Conservation (phyloP, 2,888 invertebrate genomes). For the Villa cingulata region DNA sequence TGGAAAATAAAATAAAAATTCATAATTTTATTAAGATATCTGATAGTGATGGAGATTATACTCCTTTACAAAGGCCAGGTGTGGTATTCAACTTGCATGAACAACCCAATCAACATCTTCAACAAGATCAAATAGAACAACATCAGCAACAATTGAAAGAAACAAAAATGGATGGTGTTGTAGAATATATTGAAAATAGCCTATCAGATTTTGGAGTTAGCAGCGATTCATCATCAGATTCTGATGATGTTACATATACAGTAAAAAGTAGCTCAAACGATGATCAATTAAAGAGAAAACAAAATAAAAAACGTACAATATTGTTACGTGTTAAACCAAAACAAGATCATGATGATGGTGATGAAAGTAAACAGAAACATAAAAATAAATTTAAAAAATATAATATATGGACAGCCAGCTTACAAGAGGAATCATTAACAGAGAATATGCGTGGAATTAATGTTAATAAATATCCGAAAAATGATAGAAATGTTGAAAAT, state of each 20-base stretch:
- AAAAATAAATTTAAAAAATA: conserved; percentile 48
- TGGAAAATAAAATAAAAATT: too few relatives aligned
- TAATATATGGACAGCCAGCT: conserved; percentile 59
- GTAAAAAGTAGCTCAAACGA: conserved; percentile 7
- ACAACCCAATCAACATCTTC: background rate
- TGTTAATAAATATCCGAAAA: conserved; percentile 49
- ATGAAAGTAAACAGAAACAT: conserved; percentile 12
- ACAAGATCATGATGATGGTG: conserved; percentile 7
- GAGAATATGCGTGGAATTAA: conserved; percentile 67
- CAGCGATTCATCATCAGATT: conserved; percentile 24
- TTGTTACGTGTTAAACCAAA: conserved; percentile 24
- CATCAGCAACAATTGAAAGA: background rate
- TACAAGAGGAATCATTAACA: conserved; percentile 67
- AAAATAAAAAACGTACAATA: conserved; percentile 25
- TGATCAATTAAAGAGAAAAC: conserved; percentile 21
- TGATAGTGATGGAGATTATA: conserved; percentile 31
- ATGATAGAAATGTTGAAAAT: conserved; percentile 57
- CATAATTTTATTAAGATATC: conserved; percentile 22
- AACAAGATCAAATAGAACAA: background rate
- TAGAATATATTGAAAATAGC: conserved; percentile 20
- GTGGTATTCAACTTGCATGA: conserved; percentile 8
- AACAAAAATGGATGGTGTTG: conserved; percentile 15
- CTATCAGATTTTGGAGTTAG: conserved; percentile 23
- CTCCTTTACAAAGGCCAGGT: conserved; percentile 28
- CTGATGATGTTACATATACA: conserved; percentile 25